Base-by-base conservation (phyloP, 1,140 invertebrate species). In the Lepidurus packardi region DNA sequence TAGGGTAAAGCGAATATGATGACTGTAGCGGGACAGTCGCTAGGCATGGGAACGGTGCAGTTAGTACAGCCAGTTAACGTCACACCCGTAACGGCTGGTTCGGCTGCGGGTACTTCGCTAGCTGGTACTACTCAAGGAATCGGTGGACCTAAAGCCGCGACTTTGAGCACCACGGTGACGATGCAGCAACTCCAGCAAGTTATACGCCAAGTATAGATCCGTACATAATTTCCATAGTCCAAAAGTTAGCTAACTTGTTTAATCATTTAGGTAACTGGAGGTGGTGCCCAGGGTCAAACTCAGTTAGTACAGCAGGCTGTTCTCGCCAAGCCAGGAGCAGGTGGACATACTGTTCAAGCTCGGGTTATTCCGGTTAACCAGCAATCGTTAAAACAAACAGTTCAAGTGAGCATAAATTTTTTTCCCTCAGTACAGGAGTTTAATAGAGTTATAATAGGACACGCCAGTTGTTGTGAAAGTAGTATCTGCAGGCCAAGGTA, bases 151-250 rank as follows among this genome's bases (percentile, higher is more conserved):
- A 80, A 92, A 92, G 83, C 86, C 89, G 16, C 74, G 34, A 65
- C 76, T 13, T 65, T 91, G 45, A 86, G 89, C 0, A 85, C 88
- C 1, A 88, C 90, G 2, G 89, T 92, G 84, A 92, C 91, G 0
- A 88, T 93, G 74, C 92, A 93, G 81, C 92, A 93, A 81, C 88
- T 93, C 43, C 91, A 92, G 79, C 91, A 93, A 82, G 90, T 92
- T 24, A 91, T 93, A 83, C 90, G 92, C 76, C 87, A 89, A 24
- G 87, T 87, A 75, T 53, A 65, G 11, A 74, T 43, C n/a, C 43
- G 78, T 47, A 74, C 42, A 34, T 34, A 34, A 34, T 34, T 13
- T 65, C 21, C 21, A 9, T 13, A 65, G 21, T 16, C 16, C 21
- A 65, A 65, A 1, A 65, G 16, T 9, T 65, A 65, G 34, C 34